A percentile compares a stretch with the other conserved stretches of the same genome.
These are phyloP conservation scores for Chunga burmeisteri DNA, from an alignment of 2,113 vertebrate genomes.

Conservation along the genomic window DNA sequence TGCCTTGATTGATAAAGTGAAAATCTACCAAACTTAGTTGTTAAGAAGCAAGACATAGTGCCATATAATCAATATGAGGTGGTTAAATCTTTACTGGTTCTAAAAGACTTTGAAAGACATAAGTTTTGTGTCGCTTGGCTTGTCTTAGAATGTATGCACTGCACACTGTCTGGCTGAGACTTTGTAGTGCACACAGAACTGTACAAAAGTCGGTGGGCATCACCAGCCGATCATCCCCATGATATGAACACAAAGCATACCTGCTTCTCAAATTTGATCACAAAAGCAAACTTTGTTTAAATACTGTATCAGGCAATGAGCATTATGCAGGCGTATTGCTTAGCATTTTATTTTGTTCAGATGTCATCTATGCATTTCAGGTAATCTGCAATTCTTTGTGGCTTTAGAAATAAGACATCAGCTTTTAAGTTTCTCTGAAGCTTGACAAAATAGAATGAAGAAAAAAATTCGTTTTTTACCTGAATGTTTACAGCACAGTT, in stretches of 20 bases:
- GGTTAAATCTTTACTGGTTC: neutral
- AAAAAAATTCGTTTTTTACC: neutral
- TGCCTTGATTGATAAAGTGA: neutral
- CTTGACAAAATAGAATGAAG: neutral
- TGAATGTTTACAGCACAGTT: neutral
- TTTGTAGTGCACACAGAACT: neutral
- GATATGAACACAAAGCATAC: neutral
- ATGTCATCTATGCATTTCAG: neutral
- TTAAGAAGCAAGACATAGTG: neutral
- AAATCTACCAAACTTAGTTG: neutral
- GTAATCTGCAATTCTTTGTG: neutral
- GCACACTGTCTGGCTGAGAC: neutral
- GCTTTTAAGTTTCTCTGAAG: neutral
- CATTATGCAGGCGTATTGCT: neutral
- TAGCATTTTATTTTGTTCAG: neutral
- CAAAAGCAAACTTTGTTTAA: neutral
- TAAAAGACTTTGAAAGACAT: neutral
- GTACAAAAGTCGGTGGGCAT: neutral
- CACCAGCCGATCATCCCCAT: accelerated
- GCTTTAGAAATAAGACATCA: neutral
- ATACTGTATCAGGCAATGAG: neutral
- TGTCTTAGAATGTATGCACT: neutral
- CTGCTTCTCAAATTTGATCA: neutral
- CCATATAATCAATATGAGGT: neutral
- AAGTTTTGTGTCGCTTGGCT: neutral